Conservation (phyloP, 2,797 vertebrate species). For the Xenopus petersii region DNA sequence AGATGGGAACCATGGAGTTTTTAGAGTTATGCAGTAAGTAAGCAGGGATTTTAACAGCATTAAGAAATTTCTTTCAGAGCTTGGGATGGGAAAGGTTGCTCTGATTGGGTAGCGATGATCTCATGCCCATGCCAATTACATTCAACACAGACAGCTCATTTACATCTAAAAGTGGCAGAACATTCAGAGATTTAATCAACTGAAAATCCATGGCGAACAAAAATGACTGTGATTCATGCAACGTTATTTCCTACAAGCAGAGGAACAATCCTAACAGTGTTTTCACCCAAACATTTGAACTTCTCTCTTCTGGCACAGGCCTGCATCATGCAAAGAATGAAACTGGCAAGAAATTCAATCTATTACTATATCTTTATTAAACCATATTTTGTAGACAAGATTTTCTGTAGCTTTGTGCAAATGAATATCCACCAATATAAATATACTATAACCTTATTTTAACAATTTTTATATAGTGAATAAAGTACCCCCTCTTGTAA, state of each 20-base stretch:
- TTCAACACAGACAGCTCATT: conserved; percentile 47
- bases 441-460: too few relatives aligned
- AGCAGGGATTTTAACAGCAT: conserved; percentile 18
- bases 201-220: conserved; percentile 39
- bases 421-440: too few relatives aligned
- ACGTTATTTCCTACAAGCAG: conserved; percentile 50
- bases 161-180: conserved; percentile 48
- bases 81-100: conserved; percentile 13
- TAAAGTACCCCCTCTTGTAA: too few relatives aligned
- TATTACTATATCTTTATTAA: background rate
- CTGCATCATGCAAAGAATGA: conserved; percentile 3
- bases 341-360: conserved; percentile 20
- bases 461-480: too few relatives aligned
- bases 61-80: conserved; percentile 44
- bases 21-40: conserved; percentile 21
- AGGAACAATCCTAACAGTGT: conserved; percentile 38
- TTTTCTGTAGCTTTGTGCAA: too few relatives aligned
- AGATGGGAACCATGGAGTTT: conserved; percentile 43
- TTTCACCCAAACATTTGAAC: conserved; percentile 45
- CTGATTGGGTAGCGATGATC: conserved; percentile 46
- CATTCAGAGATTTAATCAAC: conserved; percentile 45
- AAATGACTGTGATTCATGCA: conserved; percentile 45
- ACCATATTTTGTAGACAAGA: too few relatives aligned
- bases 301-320: conserved; percentile 23
- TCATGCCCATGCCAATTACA: conserved; percentile 47